phyloP scores from a whole-genome alignment of 1,140 invertebrate genomes.

The Helicoverpa armigera region DNA sequence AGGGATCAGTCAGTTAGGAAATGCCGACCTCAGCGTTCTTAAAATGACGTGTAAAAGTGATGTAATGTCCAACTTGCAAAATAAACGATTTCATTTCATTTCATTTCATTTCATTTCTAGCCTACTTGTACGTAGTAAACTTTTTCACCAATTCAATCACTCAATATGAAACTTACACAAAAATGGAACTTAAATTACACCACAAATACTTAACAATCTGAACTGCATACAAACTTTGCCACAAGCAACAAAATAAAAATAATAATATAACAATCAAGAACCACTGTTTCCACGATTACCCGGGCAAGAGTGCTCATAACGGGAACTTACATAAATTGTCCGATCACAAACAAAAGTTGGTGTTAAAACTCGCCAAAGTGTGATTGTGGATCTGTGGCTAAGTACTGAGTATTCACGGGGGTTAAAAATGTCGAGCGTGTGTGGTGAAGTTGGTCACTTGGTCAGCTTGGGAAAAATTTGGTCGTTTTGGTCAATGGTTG shows the following conservation, averaged over 20 bases:
- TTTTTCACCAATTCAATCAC: neutral
- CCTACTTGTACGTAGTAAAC: neutral
- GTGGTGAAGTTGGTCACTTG: neutral
- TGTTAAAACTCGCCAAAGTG: slow-evolving; percentile 64
- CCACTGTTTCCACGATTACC: neutral
- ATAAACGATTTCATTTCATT: too few species aligned
- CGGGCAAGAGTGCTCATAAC: slow-evolving; percentile 46
- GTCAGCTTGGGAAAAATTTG: too few species aligned
- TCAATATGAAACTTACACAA: neutral
- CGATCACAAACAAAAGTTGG: slow-evolving; percentile 65
- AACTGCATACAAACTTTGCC: neutral
- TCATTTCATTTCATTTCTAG: too few species aligned
- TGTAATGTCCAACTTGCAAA: too few species aligned
- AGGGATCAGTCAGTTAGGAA: too few species aligned
- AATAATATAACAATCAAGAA: slow-evolving; percentile 16
- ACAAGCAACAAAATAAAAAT: slow-evolving; percentile 16
- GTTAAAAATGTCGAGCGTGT: neutral
- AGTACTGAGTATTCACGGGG: slow-evolving; percentile 47
- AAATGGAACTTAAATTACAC: neutral
- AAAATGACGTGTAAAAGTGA: too few species aligned
- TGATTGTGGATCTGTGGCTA: slow-evolving; percentile 62
- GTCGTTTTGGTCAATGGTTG: too few species aligned
- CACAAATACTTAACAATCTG: neutral
- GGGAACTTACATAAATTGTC: slow-evolving; percentile 66
- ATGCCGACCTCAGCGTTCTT: too few species aligned